Base-by-base conservation (phyloP, 2,888 invertebrate species). In the Pseudococcus jackbeardsleyi region DNA sequence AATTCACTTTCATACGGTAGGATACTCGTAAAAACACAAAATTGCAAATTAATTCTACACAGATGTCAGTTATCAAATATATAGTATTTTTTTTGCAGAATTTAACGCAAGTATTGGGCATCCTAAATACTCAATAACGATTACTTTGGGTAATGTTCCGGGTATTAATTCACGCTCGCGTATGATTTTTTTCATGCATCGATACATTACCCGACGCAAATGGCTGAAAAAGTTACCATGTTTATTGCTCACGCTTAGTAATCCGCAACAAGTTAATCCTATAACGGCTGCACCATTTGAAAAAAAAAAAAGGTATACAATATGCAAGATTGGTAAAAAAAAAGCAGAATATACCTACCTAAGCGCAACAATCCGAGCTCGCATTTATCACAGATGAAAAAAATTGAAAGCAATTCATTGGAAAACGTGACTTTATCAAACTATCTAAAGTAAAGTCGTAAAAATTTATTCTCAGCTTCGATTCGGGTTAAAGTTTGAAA, bases 401-500 rank as follows among this genome's bases (percentile, higher is more conserved):
- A 72, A 72, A 72, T 72, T 72, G 39, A 33, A 72, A 39, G 72
- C 72, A 72, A 72, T 72, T 72, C 39, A 72, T 72, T 72, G 33
- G 33, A 72, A 72, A 6, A 72, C 72, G 72, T 72, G 72, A 72
- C 72, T 72, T 26, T 39, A 59, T 19, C 33, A 17, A 39, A 72
- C 33, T 72, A 72, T 72, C 72, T 26, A 33, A 72, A 72, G 17
- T 39, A 33, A 72, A 72, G 39, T 17, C 33, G 33, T 72, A 72
- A 72, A 72, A 72, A 72, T 72, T 72, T 72, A 72, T 72, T 33
- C 33, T 11, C 15, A 26, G 72, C 72, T 72, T 72, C 39, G 72
- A 72, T 72, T 72, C 72, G 72, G 33, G 72, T 72, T 72, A 33
- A 17, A 72, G 72, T 72, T 72, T 72, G 72, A 17, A 72, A 72